Evolutionary conservation across 2,888 invertebrate species (phyloP).

Genomic region (Patella depressa): DNA sequence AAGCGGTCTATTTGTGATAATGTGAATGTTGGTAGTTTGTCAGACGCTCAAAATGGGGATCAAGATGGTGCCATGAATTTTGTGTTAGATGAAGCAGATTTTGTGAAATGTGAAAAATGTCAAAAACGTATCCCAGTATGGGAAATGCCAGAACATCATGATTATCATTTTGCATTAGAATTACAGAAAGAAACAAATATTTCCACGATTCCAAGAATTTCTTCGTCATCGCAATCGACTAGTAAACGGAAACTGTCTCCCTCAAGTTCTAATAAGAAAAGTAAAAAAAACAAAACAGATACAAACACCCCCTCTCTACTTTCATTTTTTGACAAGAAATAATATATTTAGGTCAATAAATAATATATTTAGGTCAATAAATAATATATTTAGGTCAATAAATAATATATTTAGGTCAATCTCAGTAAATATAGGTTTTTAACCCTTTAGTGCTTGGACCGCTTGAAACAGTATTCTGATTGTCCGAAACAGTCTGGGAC

Average conservation of each 20-base stretch:
- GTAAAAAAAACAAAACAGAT: slow-evolving; percentile 22
- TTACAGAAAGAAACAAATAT: slow-evolving; percentile 69
- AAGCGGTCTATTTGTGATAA: background rate
- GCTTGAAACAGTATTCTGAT: too few species aligned
- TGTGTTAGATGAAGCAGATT: slow-evolving; percentile 23
- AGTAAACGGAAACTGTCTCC: slow-evolving; percentile 8
- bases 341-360: background rate
- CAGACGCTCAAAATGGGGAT: background rate
- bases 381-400: too few species aligned
- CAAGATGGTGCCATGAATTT: background rate
- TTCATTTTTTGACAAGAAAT: slow-evolving; percentile 26
- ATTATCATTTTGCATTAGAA: slow-evolving; percentile 88
- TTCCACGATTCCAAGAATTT: background rate
- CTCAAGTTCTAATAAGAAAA: background rate
- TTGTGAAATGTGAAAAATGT: slow-evolving; percentile 79
- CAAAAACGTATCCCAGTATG: slow-evolving; percentile 76
- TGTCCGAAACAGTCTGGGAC: too few species aligned
- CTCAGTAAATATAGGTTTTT: too few species aligned
- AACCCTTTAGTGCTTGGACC: too few species aligned
- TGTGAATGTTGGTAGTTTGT: background rate
- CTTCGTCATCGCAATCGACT: background rate
- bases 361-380: background rate
- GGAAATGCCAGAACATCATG: slow-evolving; percentile 82
- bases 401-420: background rate
- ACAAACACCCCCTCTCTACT: slow-evolving; percentile 16